phyloP scores from a whole-genome alignment of 2,888 invertebrate genomes.

The Monoplex corrugatus region DNA sequence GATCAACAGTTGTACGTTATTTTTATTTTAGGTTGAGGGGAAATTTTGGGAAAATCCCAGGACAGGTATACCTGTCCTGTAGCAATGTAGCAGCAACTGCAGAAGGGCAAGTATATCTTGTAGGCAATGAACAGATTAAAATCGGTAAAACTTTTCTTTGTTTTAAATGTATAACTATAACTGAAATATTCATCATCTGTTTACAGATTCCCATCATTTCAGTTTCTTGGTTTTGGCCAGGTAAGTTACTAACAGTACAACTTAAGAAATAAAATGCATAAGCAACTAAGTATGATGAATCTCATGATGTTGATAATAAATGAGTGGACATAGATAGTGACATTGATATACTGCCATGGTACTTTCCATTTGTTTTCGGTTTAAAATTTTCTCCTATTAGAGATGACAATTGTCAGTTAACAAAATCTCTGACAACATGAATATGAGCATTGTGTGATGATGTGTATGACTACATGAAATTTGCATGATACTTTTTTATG shows the following conservation, averaged over 20 bases:
- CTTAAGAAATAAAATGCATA: not conserved
- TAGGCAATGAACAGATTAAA: not conserved
- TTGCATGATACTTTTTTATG: too few species aligned
- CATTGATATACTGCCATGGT: too few species aligned
- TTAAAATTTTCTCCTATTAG: not conserved
- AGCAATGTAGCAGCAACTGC: too few species aligned
- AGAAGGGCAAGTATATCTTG: not conserved
- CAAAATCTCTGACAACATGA: too few species aligned
- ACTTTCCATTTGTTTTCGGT: not conserved
- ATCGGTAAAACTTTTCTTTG: not conserved
- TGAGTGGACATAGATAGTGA: too few species aligned
- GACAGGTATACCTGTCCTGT: too few species aligned
- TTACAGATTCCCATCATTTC: slow-evolving; percentile 57
- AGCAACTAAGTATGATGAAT: not conserved
- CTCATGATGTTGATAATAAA: not conserved
- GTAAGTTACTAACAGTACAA: slow-evolving; percentile 31
- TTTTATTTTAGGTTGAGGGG: not conserved
- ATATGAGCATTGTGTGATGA: too few species aligned
- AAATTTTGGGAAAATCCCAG: too few species aligned
- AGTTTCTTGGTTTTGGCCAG: slow-evolving; percentile 57
- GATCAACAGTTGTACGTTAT: too few species aligned
- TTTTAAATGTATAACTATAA: not conserved
- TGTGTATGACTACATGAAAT: too few species aligned
- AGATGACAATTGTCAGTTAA: not conserved
- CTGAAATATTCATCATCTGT: not conserved